Conservation (phyloP, 2,113 vertebrate species). For the Falcunculus frontatus region DNA sequence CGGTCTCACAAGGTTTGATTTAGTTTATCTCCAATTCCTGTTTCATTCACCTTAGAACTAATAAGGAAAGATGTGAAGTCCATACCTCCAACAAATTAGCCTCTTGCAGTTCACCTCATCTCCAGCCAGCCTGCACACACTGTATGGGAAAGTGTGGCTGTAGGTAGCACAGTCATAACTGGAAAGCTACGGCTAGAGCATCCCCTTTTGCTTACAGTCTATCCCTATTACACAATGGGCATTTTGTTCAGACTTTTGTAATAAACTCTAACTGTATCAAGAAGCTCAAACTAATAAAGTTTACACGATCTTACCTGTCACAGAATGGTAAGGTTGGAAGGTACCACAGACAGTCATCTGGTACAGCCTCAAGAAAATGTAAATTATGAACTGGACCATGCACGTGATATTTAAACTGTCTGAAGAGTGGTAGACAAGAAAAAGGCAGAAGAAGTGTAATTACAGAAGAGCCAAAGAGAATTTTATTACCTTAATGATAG, state of each 20-base stretch:
- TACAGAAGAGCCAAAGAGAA: not conserved
- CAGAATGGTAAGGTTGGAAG: not conserved
- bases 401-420: not conserved
- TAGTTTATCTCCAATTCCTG: not conserved
- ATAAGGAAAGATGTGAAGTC: not conserved
- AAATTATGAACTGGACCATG: not conserved
- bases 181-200: not conserved
- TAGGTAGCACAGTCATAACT: not conserved
- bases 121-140: not conserved
- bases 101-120: not conserved
- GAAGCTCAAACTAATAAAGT: not conserved
- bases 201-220: not conserved
- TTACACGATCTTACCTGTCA: not conserved
- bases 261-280: not conserved
- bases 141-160: not conserved
- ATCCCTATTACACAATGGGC: not conserved
- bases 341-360: fast-evolving
- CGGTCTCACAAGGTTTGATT: not conserved
- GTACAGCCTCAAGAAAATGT: not conserved
- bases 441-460: not conserved
- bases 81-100: not conserved
- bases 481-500: not conserved
- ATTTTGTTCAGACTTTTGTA: not conserved
- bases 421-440: not conserved
- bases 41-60: not conserved